Evolutionary conservation across 2,113 vertebrate genomes (phyloP).

Genomic region (Blennius ocellaris): DNA sequence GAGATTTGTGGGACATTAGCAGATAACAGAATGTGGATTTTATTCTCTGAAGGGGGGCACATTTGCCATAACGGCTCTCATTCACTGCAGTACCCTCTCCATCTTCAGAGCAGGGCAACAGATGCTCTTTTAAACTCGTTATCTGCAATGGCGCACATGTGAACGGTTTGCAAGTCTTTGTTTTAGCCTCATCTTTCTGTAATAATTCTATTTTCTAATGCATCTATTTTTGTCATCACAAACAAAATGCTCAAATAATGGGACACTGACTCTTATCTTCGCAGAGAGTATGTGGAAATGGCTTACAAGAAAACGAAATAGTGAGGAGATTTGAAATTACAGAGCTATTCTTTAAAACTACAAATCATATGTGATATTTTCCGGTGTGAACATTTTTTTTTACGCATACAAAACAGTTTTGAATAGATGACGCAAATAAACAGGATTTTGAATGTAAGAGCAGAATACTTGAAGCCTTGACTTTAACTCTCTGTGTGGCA

Average conservation of each 20-base stretch:
- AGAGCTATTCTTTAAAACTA: neutral
- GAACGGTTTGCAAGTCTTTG: constrained; percentile 56
- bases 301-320: neutral
- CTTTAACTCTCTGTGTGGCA: no score
- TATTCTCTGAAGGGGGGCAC: constrained; percentile 63
- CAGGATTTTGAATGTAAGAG: no score
- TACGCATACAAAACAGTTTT: no score
- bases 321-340: neutral
- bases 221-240: constrained; percentile 33
- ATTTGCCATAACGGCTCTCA: constrained; percentile 64
- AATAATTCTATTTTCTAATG: constrained; percentile 31
- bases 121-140: constrained; percentile 74
- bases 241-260: constrained; percentile 31
- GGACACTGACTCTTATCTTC: neutral
- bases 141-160: constrained; percentile 57
- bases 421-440: no score
- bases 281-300: constrained; percentile 3
- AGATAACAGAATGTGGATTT: constrained; percentile 34
- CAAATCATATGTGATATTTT: neutral
- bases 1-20: constrained; percentile 29
- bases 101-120: constrained; percentile 66
- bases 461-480: no score
- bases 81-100: constrained; percentile 68
- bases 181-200: constrained; percentile 40
- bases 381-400: no score